Conservation (phyloP, 1,140 invertebrate species). For the Gonatopus flavifemur region DNA sequence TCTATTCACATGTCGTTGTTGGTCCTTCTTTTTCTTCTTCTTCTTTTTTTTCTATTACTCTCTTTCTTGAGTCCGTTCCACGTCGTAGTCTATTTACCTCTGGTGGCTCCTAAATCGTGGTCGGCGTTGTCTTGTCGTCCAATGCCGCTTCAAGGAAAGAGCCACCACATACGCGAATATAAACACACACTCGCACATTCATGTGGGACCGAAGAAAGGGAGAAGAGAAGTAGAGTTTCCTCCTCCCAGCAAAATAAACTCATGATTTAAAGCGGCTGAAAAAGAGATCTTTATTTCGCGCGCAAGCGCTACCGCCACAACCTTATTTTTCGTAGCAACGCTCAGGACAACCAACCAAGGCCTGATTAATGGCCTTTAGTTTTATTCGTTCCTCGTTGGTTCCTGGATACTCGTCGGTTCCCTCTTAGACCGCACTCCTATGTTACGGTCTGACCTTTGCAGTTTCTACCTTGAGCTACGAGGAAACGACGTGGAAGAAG, state of each 20-base stretch:
- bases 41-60: not conserved
- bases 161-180: constrained; percentile 10
- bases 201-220: not conserved
- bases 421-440: constrained; percentile 14
- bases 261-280: constrained; percentile 47
- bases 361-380: constrained; percentile 53
- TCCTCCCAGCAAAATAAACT: constrained; percentile 41
- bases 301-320: no score
- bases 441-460: constrained; percentile 48
- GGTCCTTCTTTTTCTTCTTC: constrained; percentile 8
- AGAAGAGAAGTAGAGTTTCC: not conserved
- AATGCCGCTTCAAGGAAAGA: no score
- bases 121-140: constrained; percentile 3
- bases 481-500: no score
- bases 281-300: constrained; percentile 48
- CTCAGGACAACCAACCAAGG: constrained; percentile 37
- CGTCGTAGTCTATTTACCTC: constrained; percentile 12
- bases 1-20: not conserved
- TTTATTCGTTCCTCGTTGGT: constrained; percentile 40
- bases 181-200: constrained; percentile 3
- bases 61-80: not conserved
- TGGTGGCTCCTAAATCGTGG: constrained; percentile 8
- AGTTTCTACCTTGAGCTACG: no score
- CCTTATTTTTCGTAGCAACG: constrained; percentile 36
- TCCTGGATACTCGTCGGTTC: no score